A percentile compares a stretch with the other conserved stretches of the same genome.
phyloP scores from a whole-genome alignment of 1,140 invertebrate genomes.

The Nasonia vitripennis region DNA sequence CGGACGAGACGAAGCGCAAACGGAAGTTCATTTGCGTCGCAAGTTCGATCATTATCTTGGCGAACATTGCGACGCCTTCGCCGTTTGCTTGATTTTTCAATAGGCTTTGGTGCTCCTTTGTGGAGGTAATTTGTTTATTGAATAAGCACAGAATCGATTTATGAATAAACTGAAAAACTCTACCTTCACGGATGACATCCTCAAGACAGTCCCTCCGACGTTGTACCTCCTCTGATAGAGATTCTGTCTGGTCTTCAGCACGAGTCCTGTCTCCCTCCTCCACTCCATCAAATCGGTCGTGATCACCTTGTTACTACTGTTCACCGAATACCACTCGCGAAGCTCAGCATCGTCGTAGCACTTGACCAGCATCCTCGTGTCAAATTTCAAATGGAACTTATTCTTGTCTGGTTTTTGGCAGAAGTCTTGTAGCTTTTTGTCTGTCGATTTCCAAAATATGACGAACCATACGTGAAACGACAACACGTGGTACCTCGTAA shows the following conservation, averaged over 20 bases:
- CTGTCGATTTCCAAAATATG: conserved; percentile 16
- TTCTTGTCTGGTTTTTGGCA: conserved; percentile 23
- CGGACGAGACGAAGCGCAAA: conserved; percentile 13
- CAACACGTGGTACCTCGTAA: conserved; percentile 38
- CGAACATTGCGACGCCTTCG: conserved; percentile 40
- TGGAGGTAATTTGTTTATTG: neutral
- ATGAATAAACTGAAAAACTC: conserved; percentile 15
- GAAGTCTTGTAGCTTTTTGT: neutral
- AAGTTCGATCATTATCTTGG: conserved; percentile 57
- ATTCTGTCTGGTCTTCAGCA: neutral
- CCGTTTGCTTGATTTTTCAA: conserved; percentile 25
- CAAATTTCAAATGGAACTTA: conserved; percentile 33
- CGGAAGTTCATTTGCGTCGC: conserved; percentile 60
- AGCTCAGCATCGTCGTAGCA: conserved; percentile 21
- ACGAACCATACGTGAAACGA: conserved; percentile 48
- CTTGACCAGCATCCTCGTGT: conserved; percentile 39
- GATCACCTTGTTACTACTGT: conserved; percentile 32
- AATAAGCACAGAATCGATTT: neutral
- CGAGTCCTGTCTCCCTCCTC: conserved; percentile 42
- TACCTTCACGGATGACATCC: conserved; percentile 56
- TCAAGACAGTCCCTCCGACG: conserved; percentile 53
- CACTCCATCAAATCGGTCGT: conserved; percentile 54
- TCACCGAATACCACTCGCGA: conserved; percentile 39
- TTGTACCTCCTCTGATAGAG: conserved; percentile 54
- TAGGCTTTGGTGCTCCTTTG: conserved; percentile 56